Conservation (phyloP, 1,140 invertebrate species). For the Anadara kagoshimensis region DNA sequence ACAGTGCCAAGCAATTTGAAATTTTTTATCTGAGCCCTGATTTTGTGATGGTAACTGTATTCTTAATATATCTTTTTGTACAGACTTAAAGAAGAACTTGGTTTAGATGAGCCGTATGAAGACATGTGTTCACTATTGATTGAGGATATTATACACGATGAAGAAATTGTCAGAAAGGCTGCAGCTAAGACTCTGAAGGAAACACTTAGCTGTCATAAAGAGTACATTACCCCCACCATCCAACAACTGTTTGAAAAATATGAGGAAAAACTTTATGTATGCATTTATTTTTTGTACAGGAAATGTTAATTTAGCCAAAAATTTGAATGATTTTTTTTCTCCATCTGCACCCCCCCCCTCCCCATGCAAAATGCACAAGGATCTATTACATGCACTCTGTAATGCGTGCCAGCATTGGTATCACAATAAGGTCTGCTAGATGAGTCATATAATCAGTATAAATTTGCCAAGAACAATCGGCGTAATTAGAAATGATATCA, state of each 20-base stretch:
- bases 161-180: conserved; percentile 86
- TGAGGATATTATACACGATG: conserved; percentile 85
- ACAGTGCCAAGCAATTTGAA: too few species aligned
- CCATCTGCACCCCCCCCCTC: too few species aligned
- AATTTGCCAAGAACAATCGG: too few species aligned
- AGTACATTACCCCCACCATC: conserved; percentile 78
- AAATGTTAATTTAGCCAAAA: background rate
- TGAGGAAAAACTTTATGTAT: conserved; percentile 82
- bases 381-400: too few species aligned
- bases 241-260: conserved; percentile 84
- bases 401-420: too few species aligned
- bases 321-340: background rate
- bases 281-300: conserved; percentile 36
- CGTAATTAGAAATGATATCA: too few species aligned
- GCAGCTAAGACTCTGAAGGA: conserved; percentile 84
- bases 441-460: too few species aligned
- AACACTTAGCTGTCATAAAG: conserved; percentile 78
- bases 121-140: conserved; percentile 78
- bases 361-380: too few species aligned
- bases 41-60: too few species aligned
- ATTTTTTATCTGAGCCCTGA: too few species aligned
- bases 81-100: conserved; percentile 80
- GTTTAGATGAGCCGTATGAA: conserved; percentile 76
- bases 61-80: conserved; percentile 18
- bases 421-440: too few species aligned